Conservation (phyloP, 2,888 invertebrate genomes). For the Nycteola revayana region DNA sequence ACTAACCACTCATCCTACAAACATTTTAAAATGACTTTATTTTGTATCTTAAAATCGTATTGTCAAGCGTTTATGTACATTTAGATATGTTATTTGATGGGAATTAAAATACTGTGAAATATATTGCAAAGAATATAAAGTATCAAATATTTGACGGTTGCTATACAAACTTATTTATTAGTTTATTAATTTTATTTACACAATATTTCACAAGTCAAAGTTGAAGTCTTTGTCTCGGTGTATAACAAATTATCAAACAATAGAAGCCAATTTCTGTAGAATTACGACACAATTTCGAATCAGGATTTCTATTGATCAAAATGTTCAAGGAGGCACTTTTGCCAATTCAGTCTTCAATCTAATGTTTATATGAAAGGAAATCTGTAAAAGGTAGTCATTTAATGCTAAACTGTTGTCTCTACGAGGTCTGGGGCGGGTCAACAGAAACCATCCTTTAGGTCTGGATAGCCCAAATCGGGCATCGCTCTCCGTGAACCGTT, state of each 20-base stretch:
- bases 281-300: constrained; percentile 18
- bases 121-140: constrained; percentile 34
- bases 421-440: constrained; percentile 83
- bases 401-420: constrained; percentile 70
- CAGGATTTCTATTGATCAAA: constrained; percentile 47
- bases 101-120: constrained; percentile 43
- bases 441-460: constrained; percentile 88
- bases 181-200: constrained; percentile 38
- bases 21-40: constrained; percentile 45
- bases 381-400: no score
- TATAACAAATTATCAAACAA: constrained; percentile 30
- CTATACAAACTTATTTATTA: constrained; percentile 25
- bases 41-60: constrained; percentile 69
- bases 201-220: constrained; percentile 36
- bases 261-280: constrained; percentile 27
- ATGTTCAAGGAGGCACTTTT: constrained; percentile 58
- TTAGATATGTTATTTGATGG: constrained; percentile 78
- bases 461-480: constrained; percentile 78
- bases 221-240: constrained; percentile 30
- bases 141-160: constrained; percentile 22
- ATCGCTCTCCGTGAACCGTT: constrained; percentile 69
- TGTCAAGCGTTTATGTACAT: constrained; percentile 80
- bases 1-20: constrained; percentile 36
- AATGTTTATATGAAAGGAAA: constrained; percentile 51
- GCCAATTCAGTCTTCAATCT: constrained; percentile 77